Conservation (phyloP, 2,113 vertebrate genomes). For the Halichoerus grypus region DNA sequence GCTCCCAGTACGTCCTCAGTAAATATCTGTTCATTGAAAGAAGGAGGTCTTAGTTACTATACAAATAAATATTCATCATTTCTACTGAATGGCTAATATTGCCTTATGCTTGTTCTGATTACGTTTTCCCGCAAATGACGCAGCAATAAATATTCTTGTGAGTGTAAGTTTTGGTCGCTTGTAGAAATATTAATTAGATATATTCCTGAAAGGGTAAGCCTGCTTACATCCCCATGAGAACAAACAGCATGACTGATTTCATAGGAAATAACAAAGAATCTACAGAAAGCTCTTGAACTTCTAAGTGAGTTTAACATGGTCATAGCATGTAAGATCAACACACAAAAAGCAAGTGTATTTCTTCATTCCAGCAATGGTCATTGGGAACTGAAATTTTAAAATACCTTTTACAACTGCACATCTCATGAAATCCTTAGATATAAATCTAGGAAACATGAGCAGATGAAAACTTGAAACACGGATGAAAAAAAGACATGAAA, state of each 20-base stretch:
- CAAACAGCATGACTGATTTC: accelerated
- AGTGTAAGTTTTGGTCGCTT: not conserved
- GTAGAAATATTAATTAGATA: not conserved
- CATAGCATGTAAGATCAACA: not conserved
- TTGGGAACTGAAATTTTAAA: not conserved
- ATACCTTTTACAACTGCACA: not conserved
- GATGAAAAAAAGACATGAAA: not conserved
- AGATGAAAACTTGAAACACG: not conserved
- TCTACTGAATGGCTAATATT: not conserved
- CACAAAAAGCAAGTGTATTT: not conserved
- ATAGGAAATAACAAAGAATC: not conserved
- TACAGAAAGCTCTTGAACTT: not conserved
- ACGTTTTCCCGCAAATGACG: not conserved
- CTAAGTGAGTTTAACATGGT: not conserved
- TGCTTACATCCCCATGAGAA: not conserved
- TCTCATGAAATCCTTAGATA: not conserved
- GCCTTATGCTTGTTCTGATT: not conserved
- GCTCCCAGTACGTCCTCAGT: not conserved
- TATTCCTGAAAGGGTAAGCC: not conserved
- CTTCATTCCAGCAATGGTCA: not conserved
- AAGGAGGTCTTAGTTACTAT: not conserved
- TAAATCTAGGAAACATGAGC: not conserved
- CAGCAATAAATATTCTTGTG: not conserved
- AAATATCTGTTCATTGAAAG: not conserved
- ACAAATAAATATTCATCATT: not conserved